A percentile compares a stretch with the other conserved stretches of the same genome.
Conservation (phyloP, 2,113 vertebrate genomes). For the Myrmophylax atrothorax region DNA sequence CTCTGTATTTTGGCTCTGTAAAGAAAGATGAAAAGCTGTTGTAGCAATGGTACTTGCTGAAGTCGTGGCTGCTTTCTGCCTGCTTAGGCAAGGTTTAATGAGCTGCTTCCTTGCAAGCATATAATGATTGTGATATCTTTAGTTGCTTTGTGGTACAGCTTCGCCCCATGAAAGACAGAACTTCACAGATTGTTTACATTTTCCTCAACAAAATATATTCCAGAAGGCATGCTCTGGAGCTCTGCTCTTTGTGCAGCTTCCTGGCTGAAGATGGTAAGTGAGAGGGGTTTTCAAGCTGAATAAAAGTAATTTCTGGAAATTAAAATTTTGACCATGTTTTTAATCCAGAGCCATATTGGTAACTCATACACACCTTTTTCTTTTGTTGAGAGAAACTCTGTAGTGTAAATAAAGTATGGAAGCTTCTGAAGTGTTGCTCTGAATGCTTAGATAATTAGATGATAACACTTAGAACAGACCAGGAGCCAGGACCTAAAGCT, state of each 20-base stretch:
- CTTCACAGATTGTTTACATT: constrained; percentile 37
- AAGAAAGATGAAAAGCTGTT: not conserved
- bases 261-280: not conserved
- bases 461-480: not conserved
- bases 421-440: not conserved
- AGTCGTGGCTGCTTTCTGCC: not conserved
- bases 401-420: not conserved
- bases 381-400: not conserved
- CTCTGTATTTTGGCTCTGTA: not conserved
- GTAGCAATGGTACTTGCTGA: not conserved
- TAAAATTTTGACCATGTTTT: not conserved
- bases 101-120: constrained; percentile 36
- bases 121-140: constrained; percentile 70
- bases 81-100: constrained; percentile 46
- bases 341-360: not conserved
- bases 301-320: not conserved
- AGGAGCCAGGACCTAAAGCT: not conserved
- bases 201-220: constrained; percentile 23
- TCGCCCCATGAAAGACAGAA: constrained; percentile 43
- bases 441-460: not conserved
- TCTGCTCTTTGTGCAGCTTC: not conserved
- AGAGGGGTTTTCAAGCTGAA: not conserved
- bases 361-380: not conserved
- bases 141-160: constrained; percentile 55
- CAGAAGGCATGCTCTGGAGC: constrained; percentile 6